Percentiles rank a stretch among this genome's conserved stretches.
Conservation (phyloP, 1,140 invertebrate species). For the Mylabris phalerata region DNA sequence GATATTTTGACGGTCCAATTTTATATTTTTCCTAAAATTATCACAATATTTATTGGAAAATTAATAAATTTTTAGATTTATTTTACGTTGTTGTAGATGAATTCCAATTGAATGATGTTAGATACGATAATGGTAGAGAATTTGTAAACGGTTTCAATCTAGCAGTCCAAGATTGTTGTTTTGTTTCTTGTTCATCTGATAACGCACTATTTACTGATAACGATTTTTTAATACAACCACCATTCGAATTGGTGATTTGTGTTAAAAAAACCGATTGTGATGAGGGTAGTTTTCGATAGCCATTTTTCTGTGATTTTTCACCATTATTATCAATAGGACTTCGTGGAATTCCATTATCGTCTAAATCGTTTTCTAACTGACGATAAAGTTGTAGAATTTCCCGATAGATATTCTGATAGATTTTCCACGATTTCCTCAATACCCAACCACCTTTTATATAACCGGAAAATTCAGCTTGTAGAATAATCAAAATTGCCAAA, state of each 20-base stretch:
- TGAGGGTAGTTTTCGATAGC: background rate
- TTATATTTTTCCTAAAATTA: background rate
- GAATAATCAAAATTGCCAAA: constrained; percentile 31
- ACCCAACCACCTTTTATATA: constrained; percentile 68
- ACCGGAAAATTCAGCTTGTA: constrained; percentile 55
- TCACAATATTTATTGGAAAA: background rate
- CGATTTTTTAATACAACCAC: constrained; percentile 25
- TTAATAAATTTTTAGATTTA: background rate
- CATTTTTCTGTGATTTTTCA: background rate
- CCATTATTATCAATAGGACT: background rate
- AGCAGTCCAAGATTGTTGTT: background rate
- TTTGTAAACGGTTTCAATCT: constrained; percentile 10
- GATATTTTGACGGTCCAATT: constrained; percentile 43
- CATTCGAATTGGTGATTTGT: background rate
- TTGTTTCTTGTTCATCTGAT: constrained; percentile 3
- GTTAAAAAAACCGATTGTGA: background rate
- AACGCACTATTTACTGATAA: constrained; percentile 25
- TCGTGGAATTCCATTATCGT: background rate
- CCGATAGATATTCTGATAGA: constrained; percentile 61
- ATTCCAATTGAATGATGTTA: constrained; percentile 8
- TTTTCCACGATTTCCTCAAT: constrained; percentile 64
- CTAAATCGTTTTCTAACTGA: constrained; percentile 21
- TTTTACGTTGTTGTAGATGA: background rate
- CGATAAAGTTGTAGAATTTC: constrained; percentile 52
- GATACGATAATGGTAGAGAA: constrained; percentile 7